Percentiles rank a stretch among this genome's conserved stretches.
Evolutionary conservation across 64 coral and sea anemone genomes (phyloP).

Genomic region (Porites lutea): DNA sequence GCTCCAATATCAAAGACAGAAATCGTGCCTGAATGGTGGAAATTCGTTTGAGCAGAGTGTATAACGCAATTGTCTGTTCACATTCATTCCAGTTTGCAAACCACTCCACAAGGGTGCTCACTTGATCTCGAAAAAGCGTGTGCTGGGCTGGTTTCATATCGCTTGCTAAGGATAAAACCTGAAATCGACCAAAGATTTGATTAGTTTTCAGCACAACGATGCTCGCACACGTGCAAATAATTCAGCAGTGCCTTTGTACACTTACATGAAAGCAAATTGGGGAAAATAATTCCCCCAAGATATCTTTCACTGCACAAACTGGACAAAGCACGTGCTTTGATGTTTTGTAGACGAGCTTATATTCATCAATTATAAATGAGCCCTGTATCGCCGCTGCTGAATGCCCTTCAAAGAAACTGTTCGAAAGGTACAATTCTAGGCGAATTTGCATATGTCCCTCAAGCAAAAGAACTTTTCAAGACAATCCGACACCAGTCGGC

Average conservation of each 20-base stretch:
- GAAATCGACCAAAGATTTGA: slow-evolving; percentile 56
- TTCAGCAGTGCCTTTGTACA: background rate
- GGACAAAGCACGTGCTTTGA: slow-evolving; percentile 48
- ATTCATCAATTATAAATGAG: slow-evolving; percentile 85
- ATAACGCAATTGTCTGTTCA: slow-evolving; percentile 96
- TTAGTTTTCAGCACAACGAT: slow-evolving; percentile 30
- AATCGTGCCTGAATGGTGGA: slow-evolving; percentile 91
- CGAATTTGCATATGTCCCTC: slow-evolving; percentile 86
- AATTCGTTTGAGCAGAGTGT: slow-evolving; percentile 89
- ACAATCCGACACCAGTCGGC: slow-evolving; percentile 74
- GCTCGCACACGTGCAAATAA: slow-evolving; percentile 63
- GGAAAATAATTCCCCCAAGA: background rate
- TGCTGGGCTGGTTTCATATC: slow-evolving; percentile 89
- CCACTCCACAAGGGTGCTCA: slow-evolving; percentile 86
- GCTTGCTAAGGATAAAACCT: slow-evolving; percentile 64
- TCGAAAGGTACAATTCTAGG: slow-evolving; percentile 38
- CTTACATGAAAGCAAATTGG: slow-evolving; percentile 32
- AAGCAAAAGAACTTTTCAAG: slow-evolving; percentile 69
- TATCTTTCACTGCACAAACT: slow-evolving; percentile 37
- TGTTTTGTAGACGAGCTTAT: slow-evolving; percentile 48
- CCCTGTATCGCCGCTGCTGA: slow-evolving; percentile 51
- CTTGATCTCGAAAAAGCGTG: slow-evolving; percentile 95
- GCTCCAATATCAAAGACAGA: slow-evolving; percentile 92
- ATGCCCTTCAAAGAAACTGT: slow-evolving; percentile 60
- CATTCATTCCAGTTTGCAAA: slow-evolving; percentile 98